Conservation (phyloP, 2,797 vertebrate species). For the Sebastes itinus region DNA sequence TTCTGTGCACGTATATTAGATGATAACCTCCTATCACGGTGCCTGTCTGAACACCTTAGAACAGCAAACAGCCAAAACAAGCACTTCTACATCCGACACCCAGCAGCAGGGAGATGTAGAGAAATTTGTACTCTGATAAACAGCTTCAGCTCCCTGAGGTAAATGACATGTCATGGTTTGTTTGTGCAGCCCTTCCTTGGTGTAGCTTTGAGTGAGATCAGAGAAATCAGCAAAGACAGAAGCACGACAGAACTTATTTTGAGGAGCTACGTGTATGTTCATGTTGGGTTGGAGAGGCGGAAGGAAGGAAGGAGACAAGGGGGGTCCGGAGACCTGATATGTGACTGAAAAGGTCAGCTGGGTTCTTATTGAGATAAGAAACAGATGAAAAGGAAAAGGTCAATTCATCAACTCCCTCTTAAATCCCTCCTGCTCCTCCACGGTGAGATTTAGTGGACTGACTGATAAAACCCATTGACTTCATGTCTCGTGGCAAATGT, state of each 20-base stretch:
- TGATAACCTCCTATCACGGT: slow-evolving; percentile 12
- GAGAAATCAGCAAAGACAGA: slow-evolving; percentile 24
- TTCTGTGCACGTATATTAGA: slow-evolving; percentile 23
- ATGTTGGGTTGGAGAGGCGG: slow-evolving; percentile 29
- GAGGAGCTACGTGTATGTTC: slow-evolving; percentile 41
- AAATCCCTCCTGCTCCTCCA: slow-evolving; percentile 67
- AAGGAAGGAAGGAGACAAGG: slow-evolving; percentile 22
- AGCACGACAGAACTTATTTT: slow-evolving; percentile 58
- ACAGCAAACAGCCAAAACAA: slow-evolving; percentile 37
- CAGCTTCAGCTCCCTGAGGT: slow-evolving; percentile 39
- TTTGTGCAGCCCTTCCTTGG: slow-evolving; percentile 28
- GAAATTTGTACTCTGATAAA: slow-evolving; percentile 48
- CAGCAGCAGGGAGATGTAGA: slow-evolving; percentile 11
- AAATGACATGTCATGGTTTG: slow-evolving; percentile 49
- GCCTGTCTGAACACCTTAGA: slow-evolving; percentile 12
- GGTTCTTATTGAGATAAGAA: slow-evolving; percentile 81
- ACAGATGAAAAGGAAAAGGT: slow-evolving; percentile 79
- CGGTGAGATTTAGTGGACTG: slow-evolving; percentile 64
- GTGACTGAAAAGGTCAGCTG: slow-evolving; percentile 79
- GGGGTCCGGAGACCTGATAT: slow-evolving; percentile 61
- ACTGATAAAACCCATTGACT: slow-evolving; percentile 75
- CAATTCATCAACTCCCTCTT: slow-evolving; percentile 80
- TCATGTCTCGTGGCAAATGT: slow-evolving; percentile 47
- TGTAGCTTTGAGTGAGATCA: slow-evolving; percentile 20
- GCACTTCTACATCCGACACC: slow-evolving; percentile 10